Conservation (phyloP, 2,888 invertebrate genomes). For the Diaperis boleti region DNA sequence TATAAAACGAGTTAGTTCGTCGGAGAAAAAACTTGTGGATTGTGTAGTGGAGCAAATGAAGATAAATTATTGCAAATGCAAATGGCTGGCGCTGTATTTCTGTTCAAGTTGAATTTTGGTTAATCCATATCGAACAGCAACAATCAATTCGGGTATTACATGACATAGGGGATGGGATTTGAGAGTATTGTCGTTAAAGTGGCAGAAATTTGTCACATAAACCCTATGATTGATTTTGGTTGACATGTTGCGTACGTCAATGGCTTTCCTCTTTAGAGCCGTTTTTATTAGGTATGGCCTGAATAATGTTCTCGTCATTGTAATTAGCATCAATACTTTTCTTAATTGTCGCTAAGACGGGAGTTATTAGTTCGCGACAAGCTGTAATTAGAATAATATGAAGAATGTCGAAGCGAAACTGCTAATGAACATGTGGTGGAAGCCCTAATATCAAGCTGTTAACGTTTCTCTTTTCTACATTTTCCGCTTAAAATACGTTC, state of each 20-base stretch:
- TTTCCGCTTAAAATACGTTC: conserved; percentile 27
- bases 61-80: conserved; percentile 35
- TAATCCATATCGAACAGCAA: conserved; percentile 47
- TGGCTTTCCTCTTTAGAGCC: conserved; percentile 7
- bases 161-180: conserved; percentile 48
- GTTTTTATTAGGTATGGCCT: conserved; percentile 15
- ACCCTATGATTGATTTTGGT: conserved; percentile 49
- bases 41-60: conserved; percentile 14
- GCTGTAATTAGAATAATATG: conserved; percentile 26
- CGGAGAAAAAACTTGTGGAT: conserved; percentile 4
- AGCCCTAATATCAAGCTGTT: conserved; percentile 31
- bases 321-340: not conserved
- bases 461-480: conserved; percentile 33
- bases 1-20: not conserved
- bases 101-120: conserved; percentile 38
- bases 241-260: conserved; percentile 42
- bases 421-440: conserved; percentile 30
- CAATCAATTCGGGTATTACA: conserved; percentile 49
- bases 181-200: conserved; percentile 48
- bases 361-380: not conserved
- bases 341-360: not conserved
- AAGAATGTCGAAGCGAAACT: conserved; percentile 29
- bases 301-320: conserved; percentile 8
- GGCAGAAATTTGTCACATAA: conserved; percentile 50
- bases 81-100: conserved; percentile 7